These are phyloP conservation scores for Tenthredo distinguenda DNA, from an alignment of 2,888 invertebrate genomes.

Conservation along the genomic window DNA sequence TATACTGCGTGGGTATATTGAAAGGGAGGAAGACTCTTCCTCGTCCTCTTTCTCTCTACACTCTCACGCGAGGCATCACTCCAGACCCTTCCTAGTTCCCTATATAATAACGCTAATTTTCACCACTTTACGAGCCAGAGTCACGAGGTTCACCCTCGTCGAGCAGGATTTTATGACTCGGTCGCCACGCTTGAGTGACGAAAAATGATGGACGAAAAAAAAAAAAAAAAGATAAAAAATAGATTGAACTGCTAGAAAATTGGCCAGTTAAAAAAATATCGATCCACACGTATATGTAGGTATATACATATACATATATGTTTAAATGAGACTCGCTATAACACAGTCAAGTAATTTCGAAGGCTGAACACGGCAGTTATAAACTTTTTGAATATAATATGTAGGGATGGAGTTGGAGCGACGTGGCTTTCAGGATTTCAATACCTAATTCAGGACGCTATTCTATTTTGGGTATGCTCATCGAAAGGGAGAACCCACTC, in stretches of 20 bases:
- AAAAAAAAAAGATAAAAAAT: not conserved
- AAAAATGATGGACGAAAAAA: not conserved
- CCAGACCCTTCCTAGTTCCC: constrained; percentile 9
- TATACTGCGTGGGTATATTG: not conserved
- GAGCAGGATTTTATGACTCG: not conserved
- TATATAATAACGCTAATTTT: constrained; percentile 25
- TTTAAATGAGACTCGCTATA: not conserved
- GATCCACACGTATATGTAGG: not conserved
- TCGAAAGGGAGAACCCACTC: not conserved
- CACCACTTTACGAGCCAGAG: constrained; percentile 24
- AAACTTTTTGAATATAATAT: not conserved
- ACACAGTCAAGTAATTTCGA: not conserved
- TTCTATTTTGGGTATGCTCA: not conserved
- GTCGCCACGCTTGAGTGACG: not conserved
- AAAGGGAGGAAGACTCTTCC: not conserved
- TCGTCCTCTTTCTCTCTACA: not conserved
- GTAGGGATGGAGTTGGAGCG: not conserved
- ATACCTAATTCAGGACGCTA: not conserved
- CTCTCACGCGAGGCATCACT: not conserved
- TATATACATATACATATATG: too few relatives aligned
- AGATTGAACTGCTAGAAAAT: not conserved
- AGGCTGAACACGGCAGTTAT: not conserved
- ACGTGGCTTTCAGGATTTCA: constrained; percentile 3
- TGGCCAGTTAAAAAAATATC: not conserved
- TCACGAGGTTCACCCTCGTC: not conserved